Percentiles rank a stretch among this genome's conserved stretches.
Conservation (phyloP, 2,113 vertebrate species). For the Himantopus leucocephalus region DNA sequence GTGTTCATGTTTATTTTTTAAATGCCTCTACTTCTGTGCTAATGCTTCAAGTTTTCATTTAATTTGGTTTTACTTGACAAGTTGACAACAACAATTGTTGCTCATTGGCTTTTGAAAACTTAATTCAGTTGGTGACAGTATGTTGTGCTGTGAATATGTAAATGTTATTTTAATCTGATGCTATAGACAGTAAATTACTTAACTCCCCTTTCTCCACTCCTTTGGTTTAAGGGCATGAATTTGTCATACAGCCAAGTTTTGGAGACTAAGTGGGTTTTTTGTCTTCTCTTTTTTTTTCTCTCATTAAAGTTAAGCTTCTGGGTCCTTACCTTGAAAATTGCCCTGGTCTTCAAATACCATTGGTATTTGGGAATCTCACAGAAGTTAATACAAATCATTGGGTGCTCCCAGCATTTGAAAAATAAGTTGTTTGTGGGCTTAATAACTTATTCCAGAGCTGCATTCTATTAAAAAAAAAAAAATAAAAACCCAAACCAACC, state of each 20-base stretch:
- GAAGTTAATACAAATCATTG: background rate
- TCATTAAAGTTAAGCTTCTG: background rate
- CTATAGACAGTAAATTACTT: background rate
- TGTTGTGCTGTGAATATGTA: background rate
- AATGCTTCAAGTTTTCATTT: background rate
- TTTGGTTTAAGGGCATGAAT: background rate
- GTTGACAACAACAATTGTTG: background rate
- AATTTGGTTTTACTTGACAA: background rate
- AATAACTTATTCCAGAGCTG: background rate
- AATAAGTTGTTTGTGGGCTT: background rate
- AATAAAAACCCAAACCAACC: background rate
- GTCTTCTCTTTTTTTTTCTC: background rate
- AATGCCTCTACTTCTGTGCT: background rate
- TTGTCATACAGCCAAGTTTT: background rate
- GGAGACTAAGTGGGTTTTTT: background rate
- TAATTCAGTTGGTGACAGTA: background rate
- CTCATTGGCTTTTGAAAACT: background rate
- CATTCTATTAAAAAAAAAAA: background rate
- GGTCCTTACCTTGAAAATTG: background rate
- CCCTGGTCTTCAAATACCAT: fast-evolving
- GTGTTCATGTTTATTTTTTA: background rate
- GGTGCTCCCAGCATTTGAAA: background rate
- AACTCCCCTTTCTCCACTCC: background rate
- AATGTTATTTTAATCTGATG: background rate
- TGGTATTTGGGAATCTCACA: background rate